Evolutionary conservation across 1,140 invertebrate species (phyloP), one percentile per base, ranked within the genome.

Genomic region (Dinoponera quadriceps): DNA sequence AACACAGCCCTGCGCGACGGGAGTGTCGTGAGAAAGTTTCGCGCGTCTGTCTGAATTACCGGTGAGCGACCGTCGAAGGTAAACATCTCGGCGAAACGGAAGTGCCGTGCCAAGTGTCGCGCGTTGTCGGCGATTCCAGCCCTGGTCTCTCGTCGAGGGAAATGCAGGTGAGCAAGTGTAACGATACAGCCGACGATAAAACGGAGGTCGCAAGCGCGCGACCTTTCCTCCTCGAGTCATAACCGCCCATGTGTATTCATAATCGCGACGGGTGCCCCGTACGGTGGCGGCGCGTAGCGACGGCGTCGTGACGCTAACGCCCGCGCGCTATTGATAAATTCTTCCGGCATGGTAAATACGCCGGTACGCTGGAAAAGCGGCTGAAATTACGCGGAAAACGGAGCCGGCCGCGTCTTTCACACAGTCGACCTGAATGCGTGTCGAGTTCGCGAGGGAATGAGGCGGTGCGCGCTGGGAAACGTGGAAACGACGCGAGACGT

Each of bases 321-420:
- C 11, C 57, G 22, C 33, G 25, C 49, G 51, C 51, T 80, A 80
- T 69, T 69, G 75, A 80, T 80, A 69, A 55, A 80, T 80, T 69
- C 63, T 78, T 48, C 33, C 29, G 51, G 29, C 22, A 68, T 14
- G 49, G 27, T 60, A 83, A 68, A 84, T 55, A 69, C 38, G 9
- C n/a, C 18, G 48, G 22, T 27, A 22, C 25, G 18, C 29, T 13
- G 11, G 18, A 18, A 20, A 18, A 60, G 59, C 13, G 68, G 25
- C n/a, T 68, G 49, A 78, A 69, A 78, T 78, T 68, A 68, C 33
- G 51, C 13, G 62, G 75, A 80, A 69, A 80, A 80, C 18, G n/a
- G 51, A 80, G 51, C 33, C 33, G 29, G 44, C 63, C 44, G 51
- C 74, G 48, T 69, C 63, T 55, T 55, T 78, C 75, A 69, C 75